Percentiles rank a stretch among this genome's conserved stretches.
phyloP scores from a whole-genome alignment of 2,888 invertebrate genomes.

The Stenurella melanura region DNA sequence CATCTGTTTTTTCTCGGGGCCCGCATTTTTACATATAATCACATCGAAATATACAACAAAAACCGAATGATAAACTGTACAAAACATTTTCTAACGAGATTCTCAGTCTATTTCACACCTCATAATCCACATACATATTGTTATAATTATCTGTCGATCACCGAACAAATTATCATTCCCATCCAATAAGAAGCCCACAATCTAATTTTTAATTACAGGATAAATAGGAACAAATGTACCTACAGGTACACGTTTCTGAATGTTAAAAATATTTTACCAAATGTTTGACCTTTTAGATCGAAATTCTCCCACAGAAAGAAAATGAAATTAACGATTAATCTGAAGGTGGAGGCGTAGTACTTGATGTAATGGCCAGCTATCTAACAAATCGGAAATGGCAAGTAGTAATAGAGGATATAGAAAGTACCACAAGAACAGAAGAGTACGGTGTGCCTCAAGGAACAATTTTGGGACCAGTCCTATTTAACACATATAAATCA shows the following conservation, averaged over 20 bases:
- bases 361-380: too few species aligned
- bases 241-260: not conserved
- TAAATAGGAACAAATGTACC: slow-evolving; percentile 12
- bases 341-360: too few species aligned
- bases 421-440: too few species aligned
- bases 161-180: not conserved
- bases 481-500: too few species aligned
- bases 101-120: slow-evolving; percentile 55
- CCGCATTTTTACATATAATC: slow-evolving; percentile 39
- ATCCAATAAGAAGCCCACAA: not conserved
- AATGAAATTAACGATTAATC: too few species aligned
- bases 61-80: slow-evolving; percentile 17
- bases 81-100: slow-evolving; percentile 53
- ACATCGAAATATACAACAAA: slow-evolving; percentile 28
- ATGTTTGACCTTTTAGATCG: too few species aligned
- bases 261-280: too few species aligned
- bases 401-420: too few species aligned
- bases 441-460: too few species aligned
- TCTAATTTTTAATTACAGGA: slow-evolving; percentile 9
- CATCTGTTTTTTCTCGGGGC: slow-evolving; percentile 31
- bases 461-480: too few species aligned
- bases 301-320: too few species aligned
- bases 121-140: slow-evolving; percentile 55
- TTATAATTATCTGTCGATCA: slow-evolving; percentile 57
- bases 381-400: too few species aligned